These are phyloP conservation scores for Tretioscincus oriximinensis DNA, from an alignment of 2,113 vertebrate species.

Conservation along the genomic window DNA sequence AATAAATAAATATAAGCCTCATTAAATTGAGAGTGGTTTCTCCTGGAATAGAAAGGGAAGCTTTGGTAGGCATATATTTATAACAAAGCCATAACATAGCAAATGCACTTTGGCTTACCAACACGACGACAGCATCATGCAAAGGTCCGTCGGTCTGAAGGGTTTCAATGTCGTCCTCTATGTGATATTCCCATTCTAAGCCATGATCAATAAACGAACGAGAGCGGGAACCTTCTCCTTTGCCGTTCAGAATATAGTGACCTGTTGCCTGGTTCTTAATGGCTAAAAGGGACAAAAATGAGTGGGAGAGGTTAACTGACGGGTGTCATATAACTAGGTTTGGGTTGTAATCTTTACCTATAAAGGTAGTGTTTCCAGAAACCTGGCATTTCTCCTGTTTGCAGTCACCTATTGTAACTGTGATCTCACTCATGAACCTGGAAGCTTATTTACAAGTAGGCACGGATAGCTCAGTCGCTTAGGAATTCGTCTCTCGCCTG, in stretches of 20 bases:
- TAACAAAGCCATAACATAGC: fast-evolving
- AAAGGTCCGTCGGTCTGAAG: constrained; percentile 92
- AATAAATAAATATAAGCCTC: no score
- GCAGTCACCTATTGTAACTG: no score
- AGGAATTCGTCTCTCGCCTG: no score
- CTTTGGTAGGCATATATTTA: neutral
- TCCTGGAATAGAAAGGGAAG: neutral
- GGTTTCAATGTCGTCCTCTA: constrained; percentile 86
- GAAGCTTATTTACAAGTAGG: no score
- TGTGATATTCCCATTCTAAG: constrained; percentile 92
- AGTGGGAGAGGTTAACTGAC: neutral
- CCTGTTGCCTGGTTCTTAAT: constrained; percentile 98
- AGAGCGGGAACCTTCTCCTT: constrained; percentile 87
- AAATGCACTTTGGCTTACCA: constrained; percentile 75
- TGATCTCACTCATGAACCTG: no score
- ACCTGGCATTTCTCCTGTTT: no score
- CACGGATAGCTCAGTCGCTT: no score
- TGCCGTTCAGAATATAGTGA: constrained; percentile 94
- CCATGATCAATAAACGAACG: constrained; percentile 92
- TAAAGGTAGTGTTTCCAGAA: no score
- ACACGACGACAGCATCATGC: constrained; percentile 86
- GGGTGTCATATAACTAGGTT: neutral
- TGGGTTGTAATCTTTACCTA: no score
- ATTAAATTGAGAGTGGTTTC: neutral
- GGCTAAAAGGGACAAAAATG: constrained; percentile 72